Conservation (phyloP, 1,140 invertebrate genomes). For the Pararge aegeria region DNA sequence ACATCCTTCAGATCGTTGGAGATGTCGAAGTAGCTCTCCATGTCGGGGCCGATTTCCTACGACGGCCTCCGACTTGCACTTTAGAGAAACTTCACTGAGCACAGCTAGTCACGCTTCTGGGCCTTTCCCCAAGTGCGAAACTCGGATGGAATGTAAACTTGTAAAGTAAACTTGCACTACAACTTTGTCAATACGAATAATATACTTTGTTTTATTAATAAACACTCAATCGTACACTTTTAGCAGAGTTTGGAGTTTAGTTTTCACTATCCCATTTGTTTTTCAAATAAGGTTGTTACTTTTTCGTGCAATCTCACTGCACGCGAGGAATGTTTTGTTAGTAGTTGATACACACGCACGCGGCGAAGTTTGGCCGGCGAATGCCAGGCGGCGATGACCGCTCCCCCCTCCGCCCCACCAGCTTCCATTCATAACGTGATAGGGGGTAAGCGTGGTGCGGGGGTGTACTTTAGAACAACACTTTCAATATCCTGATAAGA, state of each 20-base stretch:
- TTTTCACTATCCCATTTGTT: slow-evolving; percentile 75
- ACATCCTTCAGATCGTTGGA: slow-evolving; percentile 86
- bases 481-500: background rate
- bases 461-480: slow-evolving; percentile 38
- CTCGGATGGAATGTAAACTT: slow-evolving; percentile 57
- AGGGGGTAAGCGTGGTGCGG: slow-evolving; percentile 46
- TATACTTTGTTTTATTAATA: slow-evolving; percentile 32
- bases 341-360: slow-evolving; percentile 38
- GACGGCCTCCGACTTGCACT: slow-evolving; percentile 59
- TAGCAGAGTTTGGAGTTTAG: slow-evolving; percentile 57
- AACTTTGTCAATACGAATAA: slow-evolving; percentile 38
- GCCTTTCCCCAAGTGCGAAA: slow-evolving; percentile 56
- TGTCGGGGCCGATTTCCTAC: slow-evolving; percentile 64
- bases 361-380: slow-evolving; percentile 55
- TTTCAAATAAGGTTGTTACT: slow-evolving; percentile 34
- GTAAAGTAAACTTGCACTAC: slow-evolving; percentile 53
- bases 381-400: slow-evolving; percentile 41
- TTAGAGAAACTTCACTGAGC: slow-evolving; percentile 51
- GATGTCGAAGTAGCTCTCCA: slow-evolving; percentile 86
- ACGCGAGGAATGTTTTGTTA: slow-evolving; percentile 60
- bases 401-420: slow-evolving; percentile 37
- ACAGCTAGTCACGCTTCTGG: slow-evolving; percentile 57
- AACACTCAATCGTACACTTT: slow-evolving; percentile 31
- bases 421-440: slow-evolving; percentile 66
- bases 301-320: slow-evolving; percentile 65